Evolutionary conservation across 35 echinoderm and acorn worm species (phyloP).

Genomic region (Nesometra sesokonis): DNA sequence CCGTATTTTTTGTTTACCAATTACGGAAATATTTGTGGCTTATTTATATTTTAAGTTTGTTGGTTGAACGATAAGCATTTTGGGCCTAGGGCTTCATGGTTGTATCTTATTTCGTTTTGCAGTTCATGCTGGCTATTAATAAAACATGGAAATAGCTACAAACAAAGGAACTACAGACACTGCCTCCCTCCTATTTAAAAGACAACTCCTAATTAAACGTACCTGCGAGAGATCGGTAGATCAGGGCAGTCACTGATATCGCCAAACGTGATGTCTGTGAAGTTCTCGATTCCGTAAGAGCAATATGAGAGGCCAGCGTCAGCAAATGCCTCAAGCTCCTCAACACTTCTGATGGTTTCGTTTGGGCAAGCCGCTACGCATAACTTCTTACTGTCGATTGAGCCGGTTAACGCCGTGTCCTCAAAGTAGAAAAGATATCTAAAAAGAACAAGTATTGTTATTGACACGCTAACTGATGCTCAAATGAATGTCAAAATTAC

Average conservation of each 20-base stretch:
- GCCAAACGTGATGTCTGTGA: slow-evolving; percentile 23
- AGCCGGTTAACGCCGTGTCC: slow-evolving; percentile 11
- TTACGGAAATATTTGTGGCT: no score
- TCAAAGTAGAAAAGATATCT: slow-evolving; percentile 70
- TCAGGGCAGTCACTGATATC: slow-evolving; percentile 35
- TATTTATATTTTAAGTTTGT: no score
- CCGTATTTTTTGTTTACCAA: no score
- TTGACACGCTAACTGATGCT: not conserved
- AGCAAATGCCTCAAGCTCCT: slow-evolving; percentile 16
- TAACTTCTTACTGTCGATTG: slow-evolving; percentile 26
- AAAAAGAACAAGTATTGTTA: not conserved
- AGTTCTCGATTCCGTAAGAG: slow-evolving; percentile 28
- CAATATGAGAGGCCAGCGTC: slow-evolving; percentile 42
- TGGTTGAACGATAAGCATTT: no score
- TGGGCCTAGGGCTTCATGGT: no score
- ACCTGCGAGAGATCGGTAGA: slow-evolving; percentile 52
- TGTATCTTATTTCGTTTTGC: no score
- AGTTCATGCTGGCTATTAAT: no score
- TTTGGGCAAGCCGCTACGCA: slow-evolving; percentile 64
- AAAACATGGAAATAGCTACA: no score
- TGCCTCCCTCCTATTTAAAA: no score
- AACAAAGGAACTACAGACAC: no score
- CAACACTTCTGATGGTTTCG: slow-evolving; percentile 27
- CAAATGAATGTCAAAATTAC: no score
- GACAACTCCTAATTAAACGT: not conserved